A percentile compares a stretch with the other conserved stretches of the same genome.
Evolutionary conservation across 2,888 invertebrate genomes (phyloP).

Genomic region (Nemotelus pantherinus): DNA sequence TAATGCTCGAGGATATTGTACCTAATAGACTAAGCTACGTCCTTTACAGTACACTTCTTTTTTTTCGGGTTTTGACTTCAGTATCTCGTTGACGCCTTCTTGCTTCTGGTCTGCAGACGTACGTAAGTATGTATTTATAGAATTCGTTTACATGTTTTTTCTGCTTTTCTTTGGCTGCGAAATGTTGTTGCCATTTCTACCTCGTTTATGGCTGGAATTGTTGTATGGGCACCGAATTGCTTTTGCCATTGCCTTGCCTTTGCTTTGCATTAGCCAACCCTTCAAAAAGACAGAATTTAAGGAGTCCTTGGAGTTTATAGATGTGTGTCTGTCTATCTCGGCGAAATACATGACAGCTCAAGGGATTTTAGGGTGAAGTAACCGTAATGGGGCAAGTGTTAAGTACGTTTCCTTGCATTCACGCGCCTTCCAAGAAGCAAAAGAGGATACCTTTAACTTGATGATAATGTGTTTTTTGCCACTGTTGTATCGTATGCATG

Average conservation of each 20-base stretch:
- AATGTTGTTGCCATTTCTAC: not conserved
- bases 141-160: conserved; percentile 24
- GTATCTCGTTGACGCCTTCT: conserved; percentile 38
- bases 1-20: conserved; percentile 16
- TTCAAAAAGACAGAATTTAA: conserved; percentile 3
- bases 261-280: not conserved
- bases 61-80: conserved; percentile 38
- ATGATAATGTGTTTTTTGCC: conserved; percentile 11
- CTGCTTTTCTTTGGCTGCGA: not conserved
- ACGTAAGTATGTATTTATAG: conserved; percentile 22
- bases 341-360: conserved; percentile 24
- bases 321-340: conserved; percentile 8
- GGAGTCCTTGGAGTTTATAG: not conserved
- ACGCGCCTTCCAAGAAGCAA: conserved; percentile 1
- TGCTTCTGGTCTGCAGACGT: conserved; percentile 7
- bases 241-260: not conserved
- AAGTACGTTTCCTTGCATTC: conserved; percentile 32
- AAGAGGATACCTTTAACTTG: conserved; percentile 21
- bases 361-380: conserved; percentile 28
- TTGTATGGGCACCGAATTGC: conserved; percentile 8
- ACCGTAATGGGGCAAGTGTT: conserved; percentile 36
- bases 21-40: conserved; percentile 15
- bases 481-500: not conserved
- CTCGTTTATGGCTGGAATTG: not conserved
- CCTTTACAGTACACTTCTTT: conserved; percentile 21